phyloP scores from a whole-genome alignment of 2,888 invertebrate genomes.

The Dendrolimus houi region DNA sequence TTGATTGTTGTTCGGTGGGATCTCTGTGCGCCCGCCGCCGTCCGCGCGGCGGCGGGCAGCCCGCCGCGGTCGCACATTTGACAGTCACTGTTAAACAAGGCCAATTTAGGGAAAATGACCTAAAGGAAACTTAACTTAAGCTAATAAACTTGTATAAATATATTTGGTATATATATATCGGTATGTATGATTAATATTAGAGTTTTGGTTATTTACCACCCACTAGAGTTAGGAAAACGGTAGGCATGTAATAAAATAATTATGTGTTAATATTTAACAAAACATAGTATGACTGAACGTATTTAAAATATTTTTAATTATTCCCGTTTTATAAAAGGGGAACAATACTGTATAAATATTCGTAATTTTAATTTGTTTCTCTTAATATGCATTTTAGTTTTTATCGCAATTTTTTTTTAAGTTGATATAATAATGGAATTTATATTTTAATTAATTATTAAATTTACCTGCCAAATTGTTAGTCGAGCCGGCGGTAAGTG shows the following conservation, averaged over 20 bases:
- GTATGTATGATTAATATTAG: conserved; percentile 76
- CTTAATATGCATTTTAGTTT: conserved; percentile 72
- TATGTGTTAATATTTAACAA: conserved; percentile 73
- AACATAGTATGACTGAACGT: conserved; percentile 72
- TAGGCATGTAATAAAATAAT: conserved; percentile 72
- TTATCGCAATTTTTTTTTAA: conserved; percentile 67
- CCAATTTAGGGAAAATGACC: conserved; percentile 70
- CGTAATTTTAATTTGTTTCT: conserved; percentile 69
- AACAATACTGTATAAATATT: conserved; percentile 71
- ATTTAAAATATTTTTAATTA: conserved; percentile 57
- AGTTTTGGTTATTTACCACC: conserved; percentile 75
- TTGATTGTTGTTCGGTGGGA: conserved; percentile 22
- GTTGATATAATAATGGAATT: conserved; percentile 59
- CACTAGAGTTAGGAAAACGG: conserved; percentile 71
- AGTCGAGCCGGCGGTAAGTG: conserved; percentile 62
- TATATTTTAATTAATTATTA: conserved; percentile 60
- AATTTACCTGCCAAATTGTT: conserved; percentile 73
- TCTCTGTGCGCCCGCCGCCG: conserved; percentile 20
- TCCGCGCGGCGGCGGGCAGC: conserved; percentile 11
- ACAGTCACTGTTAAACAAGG: conserved; percentile 68
- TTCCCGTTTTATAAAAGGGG: conserved; percentile 56
- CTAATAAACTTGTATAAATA: conserved; percentile 75
- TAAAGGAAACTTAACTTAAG: conserved; percentile 75
- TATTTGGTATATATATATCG: conserved; percentile 75
- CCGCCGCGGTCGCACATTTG: conserved; percentile 44